phyloP scores from a whole-genome alignment of 2,888 invertebrate species.

The Mythimna impura region DNA sequence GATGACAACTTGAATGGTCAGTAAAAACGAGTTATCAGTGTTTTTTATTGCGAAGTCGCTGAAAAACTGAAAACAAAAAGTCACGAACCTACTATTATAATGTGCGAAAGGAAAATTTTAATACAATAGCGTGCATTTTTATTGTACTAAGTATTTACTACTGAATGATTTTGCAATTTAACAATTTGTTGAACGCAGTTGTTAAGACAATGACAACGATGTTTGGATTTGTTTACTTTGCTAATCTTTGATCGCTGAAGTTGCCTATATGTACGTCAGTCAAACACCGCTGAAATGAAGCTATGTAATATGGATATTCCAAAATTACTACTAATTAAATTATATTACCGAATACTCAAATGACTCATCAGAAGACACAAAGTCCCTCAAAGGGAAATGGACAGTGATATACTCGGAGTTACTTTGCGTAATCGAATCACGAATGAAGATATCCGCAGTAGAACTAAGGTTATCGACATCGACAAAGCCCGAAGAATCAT shows the following conservation, averaged over 20 bases:
- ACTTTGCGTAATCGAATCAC: no score
- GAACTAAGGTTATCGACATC: no score
- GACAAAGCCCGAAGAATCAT: no score
- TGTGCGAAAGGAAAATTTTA: constrained; percentile 26
- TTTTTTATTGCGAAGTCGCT: constrained; percentile 7
- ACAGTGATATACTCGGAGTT: no score
- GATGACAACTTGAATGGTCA: no score
- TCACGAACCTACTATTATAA: constrained; percentile 13
- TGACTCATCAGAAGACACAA: no score
- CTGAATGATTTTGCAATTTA: constrained; percentile 37
- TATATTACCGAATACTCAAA: background rate
- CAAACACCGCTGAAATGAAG: constrained; percentile 4
- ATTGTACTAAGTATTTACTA: background rate
- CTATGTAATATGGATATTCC: background rate
- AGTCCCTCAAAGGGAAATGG: no score
- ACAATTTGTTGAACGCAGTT: constrained; percentile 33
- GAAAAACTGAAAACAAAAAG: constrained; percentile 29
- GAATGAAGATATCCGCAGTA: no score
- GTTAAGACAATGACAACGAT: constrained; percentile 13
- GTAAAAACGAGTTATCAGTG: background rate
- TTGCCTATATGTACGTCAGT: constrained; percentile 1
- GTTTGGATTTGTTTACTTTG: constrained; percentile 19
- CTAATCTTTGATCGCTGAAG: constrained; percentile 23
- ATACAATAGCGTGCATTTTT: constrained; percentile 39
- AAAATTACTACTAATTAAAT: background rate